Evolutionary conservation across 1,140 invertebrate genomes (phyloP).

Genomic region (Bombus fervidus): DNA sequence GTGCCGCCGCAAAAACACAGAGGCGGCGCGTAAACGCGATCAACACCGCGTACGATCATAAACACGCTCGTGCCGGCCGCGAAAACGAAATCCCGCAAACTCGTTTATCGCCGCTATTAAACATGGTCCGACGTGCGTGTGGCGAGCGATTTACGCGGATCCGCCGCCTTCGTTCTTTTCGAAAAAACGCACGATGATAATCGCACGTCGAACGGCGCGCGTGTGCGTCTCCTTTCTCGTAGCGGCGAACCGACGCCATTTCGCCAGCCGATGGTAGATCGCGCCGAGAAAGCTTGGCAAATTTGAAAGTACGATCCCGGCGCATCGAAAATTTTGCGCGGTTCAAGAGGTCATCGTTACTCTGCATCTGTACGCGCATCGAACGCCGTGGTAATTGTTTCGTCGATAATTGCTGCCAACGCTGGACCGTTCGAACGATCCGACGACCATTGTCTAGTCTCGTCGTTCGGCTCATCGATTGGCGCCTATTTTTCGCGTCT

Average conservation of each 20-base stretch:
- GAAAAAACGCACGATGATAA: not conserved
- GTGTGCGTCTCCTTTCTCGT: too few relatives aligned
- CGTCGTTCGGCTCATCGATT: not conserved
- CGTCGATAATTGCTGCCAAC: not conserved
- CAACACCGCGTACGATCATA: not conserved
- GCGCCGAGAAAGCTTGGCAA: too few relatives aligned
- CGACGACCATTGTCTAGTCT: not conserved
- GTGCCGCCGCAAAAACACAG: too few relatives aligned
- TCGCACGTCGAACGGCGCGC: too few relatives aligned
- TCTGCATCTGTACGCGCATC: not conserved
- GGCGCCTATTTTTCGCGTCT: not conserved
- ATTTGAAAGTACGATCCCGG: too few relatives aligned
- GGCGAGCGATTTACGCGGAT: slow-evolving; percentile 2
- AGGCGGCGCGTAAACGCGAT: too few relatives aligned
- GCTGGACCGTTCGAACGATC: not conserved
- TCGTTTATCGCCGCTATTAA: slow-evolving; percentile 33
- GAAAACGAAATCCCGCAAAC: slow-evolving; percentile 57
- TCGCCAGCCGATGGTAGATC: not conserved
- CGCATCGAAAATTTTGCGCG: not conserved
- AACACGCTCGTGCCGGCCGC: slow-evolving; percentile 2
- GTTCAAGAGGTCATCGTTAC: not conserved
- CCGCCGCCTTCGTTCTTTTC: not conserved
- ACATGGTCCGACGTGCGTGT: not conserved
- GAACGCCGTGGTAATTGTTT: not conserved
- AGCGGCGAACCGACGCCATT: not conserved